Evolutionary conservation across 2,113 vertebrate genomes (phyloP).

Genomic region (Neogobius melanostomus): DNA sequence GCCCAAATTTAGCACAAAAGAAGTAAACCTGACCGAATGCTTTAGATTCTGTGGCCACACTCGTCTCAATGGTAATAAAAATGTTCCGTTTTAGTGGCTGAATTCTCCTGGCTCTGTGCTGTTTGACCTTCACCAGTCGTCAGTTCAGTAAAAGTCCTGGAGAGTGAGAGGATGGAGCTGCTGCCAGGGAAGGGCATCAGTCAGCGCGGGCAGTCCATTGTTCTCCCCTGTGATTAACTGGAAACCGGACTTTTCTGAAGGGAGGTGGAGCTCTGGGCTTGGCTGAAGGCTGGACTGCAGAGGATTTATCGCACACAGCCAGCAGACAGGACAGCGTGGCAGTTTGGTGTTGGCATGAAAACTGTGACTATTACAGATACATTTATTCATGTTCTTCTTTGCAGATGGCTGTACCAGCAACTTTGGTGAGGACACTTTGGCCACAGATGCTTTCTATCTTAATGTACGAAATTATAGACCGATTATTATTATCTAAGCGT

Average conservation of each 20-base stretch:
- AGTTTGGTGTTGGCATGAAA: neutral
- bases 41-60: conserved; percentile 1
- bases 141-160: neutral
- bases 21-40: neutral
- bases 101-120: conserved; percentile 19
- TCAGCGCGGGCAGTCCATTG: conserved; percentile 65
- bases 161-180: conserved; percentile 39
- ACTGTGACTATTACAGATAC: too few species aligned
- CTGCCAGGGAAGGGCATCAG: conserved; percentile 62
- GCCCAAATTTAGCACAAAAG: neutral
- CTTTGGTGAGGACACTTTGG: too few species aligned
- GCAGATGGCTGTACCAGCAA: too few species aligned
- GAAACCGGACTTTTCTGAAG: conserved; percentile 53
- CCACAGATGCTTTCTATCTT: too few species aligned
- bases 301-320: conserved; percentile 1
- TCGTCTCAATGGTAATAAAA: neutral
- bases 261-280: conserved; percentile 22
- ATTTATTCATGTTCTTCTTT: too few species aligned
- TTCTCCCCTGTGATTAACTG: conserved; percentile 56
- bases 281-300: conserved; percentile 13
- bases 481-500: too few species aligned
- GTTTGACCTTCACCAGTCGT: conserved; percentile 58
- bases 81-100: neutral
- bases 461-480: too few species aligned
- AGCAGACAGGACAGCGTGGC: neutral